phyloP scores from a whole-genome alignment of 2,113 vertebrate species.

The Urocolius indicus region DNA sequence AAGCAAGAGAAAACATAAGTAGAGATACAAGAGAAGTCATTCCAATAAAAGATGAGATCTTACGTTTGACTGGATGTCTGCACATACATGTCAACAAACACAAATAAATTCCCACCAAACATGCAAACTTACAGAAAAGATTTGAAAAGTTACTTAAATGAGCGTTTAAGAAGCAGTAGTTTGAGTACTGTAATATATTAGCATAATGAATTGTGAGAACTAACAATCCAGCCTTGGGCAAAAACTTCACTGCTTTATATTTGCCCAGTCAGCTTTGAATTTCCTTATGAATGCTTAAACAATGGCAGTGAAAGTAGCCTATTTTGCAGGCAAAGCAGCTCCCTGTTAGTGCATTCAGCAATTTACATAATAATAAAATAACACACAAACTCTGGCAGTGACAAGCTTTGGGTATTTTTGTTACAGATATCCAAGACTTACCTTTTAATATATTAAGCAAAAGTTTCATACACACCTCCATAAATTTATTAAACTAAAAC shows the following conservation, averaged over 20 bases:
- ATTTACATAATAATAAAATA: slow-evolving; percentile 68
- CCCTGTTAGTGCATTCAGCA: slow-evolving; percentile 15
- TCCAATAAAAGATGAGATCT: neutral
- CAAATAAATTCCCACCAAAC: slow-evolving; percentile 4
- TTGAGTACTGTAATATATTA: slow-evolving; percentile 61
- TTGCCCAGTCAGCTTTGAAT: slow-evolving; percentile 72
- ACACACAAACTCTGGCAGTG: slow-evolving; percentile 37
- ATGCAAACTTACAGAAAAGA: neutral
- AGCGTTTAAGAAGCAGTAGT: neutral
- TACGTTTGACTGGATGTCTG: neutral
- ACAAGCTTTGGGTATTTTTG: slow-evolving; percentile 25
- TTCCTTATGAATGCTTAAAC: slow-evolving; percentile 71
- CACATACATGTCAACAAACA: slow-evolving; percentile 18
- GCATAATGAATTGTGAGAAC: slow-evolving; percentile 74
- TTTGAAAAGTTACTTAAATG: slow-evolving; percentile 52
- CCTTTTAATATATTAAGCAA: neutral
- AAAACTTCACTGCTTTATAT: slow-evolving; percentile 66
- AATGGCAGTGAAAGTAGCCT: slow-evolving; percentile 69
- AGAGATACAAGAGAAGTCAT: neutral
- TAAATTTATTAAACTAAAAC: slow-evolving; percentile 16
- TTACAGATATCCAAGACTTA: slow-evolving; percentile 9
- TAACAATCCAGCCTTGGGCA: slow-evolving; percentile 64
- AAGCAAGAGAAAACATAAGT: neutral
- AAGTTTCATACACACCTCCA: neutral
- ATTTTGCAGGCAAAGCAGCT: slow-evolving; percentile 68